phyloP scores from a whole-genome alignment of 2,113 vertebrate genomes.

The Felis catus region DNA sequence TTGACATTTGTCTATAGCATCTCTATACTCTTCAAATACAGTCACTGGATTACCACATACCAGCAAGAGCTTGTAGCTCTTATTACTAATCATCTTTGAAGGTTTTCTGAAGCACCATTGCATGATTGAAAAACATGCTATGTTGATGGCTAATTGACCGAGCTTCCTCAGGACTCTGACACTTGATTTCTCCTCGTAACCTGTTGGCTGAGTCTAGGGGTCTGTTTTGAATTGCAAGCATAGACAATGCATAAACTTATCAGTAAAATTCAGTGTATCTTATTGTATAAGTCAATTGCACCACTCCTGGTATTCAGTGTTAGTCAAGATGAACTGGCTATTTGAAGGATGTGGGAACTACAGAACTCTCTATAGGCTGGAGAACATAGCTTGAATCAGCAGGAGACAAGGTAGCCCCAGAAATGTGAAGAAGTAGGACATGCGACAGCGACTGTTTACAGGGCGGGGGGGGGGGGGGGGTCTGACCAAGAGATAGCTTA shows the following conservation, averaged over 20 bases:
- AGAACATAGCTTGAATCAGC: background rate
- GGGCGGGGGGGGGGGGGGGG: too few relatives aligned
- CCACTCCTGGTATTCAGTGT: background rate
- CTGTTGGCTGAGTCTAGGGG: background rate
- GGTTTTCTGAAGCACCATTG: background rate
- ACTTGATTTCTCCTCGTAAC: slow-evolving; percentile 27
- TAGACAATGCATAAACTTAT: background rate
- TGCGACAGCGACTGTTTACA: background rate
- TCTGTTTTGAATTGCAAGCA: background rate
- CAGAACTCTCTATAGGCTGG: background rate
- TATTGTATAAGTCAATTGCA: background rate
- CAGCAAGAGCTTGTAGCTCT: background rate
- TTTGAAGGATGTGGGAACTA: background rate
- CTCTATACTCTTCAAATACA: background rate
- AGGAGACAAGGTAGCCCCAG: background rate
- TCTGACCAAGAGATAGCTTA: background rate
- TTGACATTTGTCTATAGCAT: background rate
- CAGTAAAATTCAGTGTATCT: background rate
- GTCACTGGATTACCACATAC: background rate
- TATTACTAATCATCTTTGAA: background rate
- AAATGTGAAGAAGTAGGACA: background rate
- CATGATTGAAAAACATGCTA: background rate
- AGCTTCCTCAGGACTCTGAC: background rate
- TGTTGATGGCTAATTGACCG: background rate
- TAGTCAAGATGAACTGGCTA: background rate